Conservation (phyloP, 2,888 invertebrate genomes). For the Spisula solida region DNA sequence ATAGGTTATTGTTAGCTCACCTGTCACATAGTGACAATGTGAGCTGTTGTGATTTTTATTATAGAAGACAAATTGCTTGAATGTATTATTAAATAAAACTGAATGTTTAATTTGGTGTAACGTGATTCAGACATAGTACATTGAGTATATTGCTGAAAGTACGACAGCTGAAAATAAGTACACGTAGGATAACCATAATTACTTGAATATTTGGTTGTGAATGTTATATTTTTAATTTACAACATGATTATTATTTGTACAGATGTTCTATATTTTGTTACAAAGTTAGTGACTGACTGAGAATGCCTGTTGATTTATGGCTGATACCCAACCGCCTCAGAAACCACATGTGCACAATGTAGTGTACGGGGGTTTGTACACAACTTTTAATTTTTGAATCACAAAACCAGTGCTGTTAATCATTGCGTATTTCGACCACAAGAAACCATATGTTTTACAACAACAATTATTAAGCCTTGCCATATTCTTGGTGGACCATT, state of each 20-base stretch:
- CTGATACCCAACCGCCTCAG: not conserved
- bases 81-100: not conserved
- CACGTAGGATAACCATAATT: not conserved
- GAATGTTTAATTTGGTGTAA: too few species aligned
- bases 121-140: too few species aligned
- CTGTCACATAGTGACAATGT: too few species aligned
- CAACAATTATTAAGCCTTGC: not conserved
- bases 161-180: too few species aligned
- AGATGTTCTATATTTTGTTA: not conserved
- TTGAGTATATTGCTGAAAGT: too few species aligned
- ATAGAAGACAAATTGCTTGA: not conserved
- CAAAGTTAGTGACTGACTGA: not conserved
- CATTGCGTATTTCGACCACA: not conserved
- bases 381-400: not conserved
- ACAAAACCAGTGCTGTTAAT: not conserved
- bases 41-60: not conserved
- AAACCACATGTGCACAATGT: not conserved
- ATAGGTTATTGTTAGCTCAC: not conserved
- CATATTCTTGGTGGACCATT: not conserved
- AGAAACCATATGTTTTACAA: not conserved
- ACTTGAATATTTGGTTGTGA: conserved; percentile 2
- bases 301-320: not conserved
- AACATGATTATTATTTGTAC: conserved; percentile 4
- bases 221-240: not conserved
- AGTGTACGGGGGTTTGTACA: not conserved